Conservation (phyloP, 1,140 invertebrate species). For the Branchinecta lindahli region DNA sequence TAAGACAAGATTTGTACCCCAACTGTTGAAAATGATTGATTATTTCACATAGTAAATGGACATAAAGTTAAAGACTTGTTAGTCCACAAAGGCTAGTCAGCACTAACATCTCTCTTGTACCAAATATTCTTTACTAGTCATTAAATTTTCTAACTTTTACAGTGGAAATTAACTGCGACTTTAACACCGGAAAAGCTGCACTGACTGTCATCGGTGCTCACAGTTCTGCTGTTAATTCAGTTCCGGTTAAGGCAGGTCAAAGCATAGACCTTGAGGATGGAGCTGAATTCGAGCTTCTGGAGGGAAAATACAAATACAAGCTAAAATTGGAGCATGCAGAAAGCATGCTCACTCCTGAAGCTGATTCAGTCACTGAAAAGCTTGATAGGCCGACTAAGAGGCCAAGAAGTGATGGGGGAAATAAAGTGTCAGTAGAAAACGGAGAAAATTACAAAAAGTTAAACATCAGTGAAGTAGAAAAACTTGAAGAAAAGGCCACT, state of each 20-base stretch:
- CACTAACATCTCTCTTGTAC: too few species aligned
- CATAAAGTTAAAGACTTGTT: too few species aligned
- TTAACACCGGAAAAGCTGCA: neutral
- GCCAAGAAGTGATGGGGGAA: neutral
- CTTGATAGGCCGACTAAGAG: neutral
- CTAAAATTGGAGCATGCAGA: neutral
- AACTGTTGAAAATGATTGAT: too few species aligned
- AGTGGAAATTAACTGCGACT: neutral
- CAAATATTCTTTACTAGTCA: too few species aligned
- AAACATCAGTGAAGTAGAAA: neutral
- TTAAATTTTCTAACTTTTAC: too few species aligned
- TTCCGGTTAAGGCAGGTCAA: neutral
- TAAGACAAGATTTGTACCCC: too few species aligned
- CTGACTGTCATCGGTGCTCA: neutral
- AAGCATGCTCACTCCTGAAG: neutral
- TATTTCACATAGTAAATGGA: too few species aligned
- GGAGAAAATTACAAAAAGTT: neutral
- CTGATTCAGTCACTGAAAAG: neutral
- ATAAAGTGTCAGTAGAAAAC: neutral
- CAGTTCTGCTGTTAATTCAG: neutral
- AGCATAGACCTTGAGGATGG: neutral
- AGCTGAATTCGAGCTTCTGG: neutral
- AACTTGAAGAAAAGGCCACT: neutral
- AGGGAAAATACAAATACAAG: neutral
- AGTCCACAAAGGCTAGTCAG: too few species aligned